Conservation (phyloP, 2,888 invertebrate species). For the Metalampra italica region DNA sequence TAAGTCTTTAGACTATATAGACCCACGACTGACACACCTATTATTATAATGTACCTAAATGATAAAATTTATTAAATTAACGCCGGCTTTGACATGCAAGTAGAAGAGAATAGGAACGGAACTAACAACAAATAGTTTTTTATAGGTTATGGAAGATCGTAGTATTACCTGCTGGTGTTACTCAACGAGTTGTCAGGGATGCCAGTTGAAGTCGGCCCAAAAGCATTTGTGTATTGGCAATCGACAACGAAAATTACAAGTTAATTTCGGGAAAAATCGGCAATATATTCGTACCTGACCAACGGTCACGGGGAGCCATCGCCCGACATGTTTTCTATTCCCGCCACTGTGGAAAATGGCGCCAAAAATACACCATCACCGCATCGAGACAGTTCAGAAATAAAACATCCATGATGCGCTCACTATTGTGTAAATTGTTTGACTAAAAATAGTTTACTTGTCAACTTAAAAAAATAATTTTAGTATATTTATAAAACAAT, state of each 20-base stretch:
- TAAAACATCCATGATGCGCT: slow-evolving; percentile 33
- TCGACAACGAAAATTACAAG: slow-evolving; percentile 7
- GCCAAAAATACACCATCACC: slow-evolving; percentile 36
- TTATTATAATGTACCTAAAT: slow-evolving; percentile 1
- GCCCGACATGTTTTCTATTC: slow-evolving; percentile 19
- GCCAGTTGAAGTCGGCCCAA: slow-evolving; percentile 6
- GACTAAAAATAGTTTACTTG: slow-evolving; percentile 16
- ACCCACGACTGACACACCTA: slow-evolving; percentile 38
- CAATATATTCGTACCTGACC: slow-evolving; percentile 16
- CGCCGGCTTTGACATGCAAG: background rate
- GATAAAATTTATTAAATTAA: background rate
- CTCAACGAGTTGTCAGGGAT: background rate
- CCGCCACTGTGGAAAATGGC: slow-evolving; percentile 28
- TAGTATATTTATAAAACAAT: slow-evolving; percentile 6
- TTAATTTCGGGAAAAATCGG: slow-evolving; percentile 10
- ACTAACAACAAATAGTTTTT: background rate
- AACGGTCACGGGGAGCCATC: slow-evolving; percentile 10
- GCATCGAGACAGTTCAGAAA: slow-evolving; percentile 39
- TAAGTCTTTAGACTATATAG: slow-evolving; percentile 32
- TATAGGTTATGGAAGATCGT: background rate
- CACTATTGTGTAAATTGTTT: slow-evolving; percentile 30
- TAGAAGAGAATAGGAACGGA: slow-evolving; percentile 1
- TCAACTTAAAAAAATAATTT: slow-evolving; percentile 3
- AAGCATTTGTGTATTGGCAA: slow-evolving; percentile 6
- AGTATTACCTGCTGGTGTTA: too few species aligned